Base-by-base conservation (phyloP, 2,797 vertebrate genomes). In the Apodemus agrarius region DNA sequence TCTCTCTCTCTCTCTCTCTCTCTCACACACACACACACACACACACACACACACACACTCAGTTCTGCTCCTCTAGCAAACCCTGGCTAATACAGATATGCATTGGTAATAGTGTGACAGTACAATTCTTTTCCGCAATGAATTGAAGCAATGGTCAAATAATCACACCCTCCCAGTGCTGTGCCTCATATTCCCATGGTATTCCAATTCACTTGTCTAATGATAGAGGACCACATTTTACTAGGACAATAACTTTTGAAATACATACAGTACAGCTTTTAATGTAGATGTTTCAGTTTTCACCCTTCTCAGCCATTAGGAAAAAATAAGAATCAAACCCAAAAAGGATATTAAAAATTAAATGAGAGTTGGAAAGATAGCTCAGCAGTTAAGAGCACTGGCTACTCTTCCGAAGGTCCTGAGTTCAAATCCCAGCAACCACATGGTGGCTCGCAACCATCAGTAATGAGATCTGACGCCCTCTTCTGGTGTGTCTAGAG, bases 291-390 rank as follows among this genome's bases (percentile, higher is more conserved):
- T 14, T n/a, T 79, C 37, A 37, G 69, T 29, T 46, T 63, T 91
- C 81, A 82, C 52, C n/a, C 37, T 16, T 52, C 43, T 84, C 13
- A 89, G 67, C 76, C 37, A 74, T 52, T 52, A 84, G 83, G 84
- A 80, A 94, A 90, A 40, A 84, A 63, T 79, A 1, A 72, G 10
- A 57, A 72, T 46, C 10, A 49, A 92, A 37, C 74, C 52, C 8
- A 26, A 92, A 89, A 89, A 49, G 40, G 79, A 76, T 78, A 72
- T 59, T 91, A 83, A 96, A 76, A 88, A 43, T 76, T 72, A 78
- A 91, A 49, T 82, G 26, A 79, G 43, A 11, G 49, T 52, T 52
- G 49, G 49, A 52, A 10, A 52, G 7, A 52, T 52, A 10, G 49
- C 49, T 52, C 49, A 52, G 49, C 49, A 11, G 49, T 52, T 52